Base-by-base conservation (phyloP, 2,888 invertebrate genomes). In the Griposia aprilina region DNA sequence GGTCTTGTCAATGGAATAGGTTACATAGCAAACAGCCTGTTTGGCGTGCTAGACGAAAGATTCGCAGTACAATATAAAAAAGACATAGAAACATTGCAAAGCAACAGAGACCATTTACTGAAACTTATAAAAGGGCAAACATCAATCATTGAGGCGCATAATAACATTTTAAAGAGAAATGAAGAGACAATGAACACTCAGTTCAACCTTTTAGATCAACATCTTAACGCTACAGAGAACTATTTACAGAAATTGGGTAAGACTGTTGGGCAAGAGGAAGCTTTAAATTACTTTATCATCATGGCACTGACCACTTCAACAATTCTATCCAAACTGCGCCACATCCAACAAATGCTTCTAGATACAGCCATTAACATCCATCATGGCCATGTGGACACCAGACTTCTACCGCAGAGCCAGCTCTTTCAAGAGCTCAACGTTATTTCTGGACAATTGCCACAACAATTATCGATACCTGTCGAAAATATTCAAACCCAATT, bases 311-410 rank as follows among this genome's bases (percentile, higher is more conserved):
- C 30, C 3, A 36, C 30, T 36, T 36, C 30, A 36, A 36, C 30
- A 36, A 36, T 36, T 36, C 3, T 36, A 36, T 36, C 30, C 30
- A 36, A 36, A 36, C 30, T 36, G 30, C 30, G 3, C 30, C 30
- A 36, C 30, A 36, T 36, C 30, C 30, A 36, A 36, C 30, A 36
- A 2, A 36, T 36, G 30, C 30, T 36, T 36, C 30, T 36, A 36
- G 30, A 65, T 7, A 48, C 65, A 65, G 65, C 65, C 6, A 65
- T 48, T 20, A 66, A 66, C 48, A 66, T 48, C 26, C 66, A 66
- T 26, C 66, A 66, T 66, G 48, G 66, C 26, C 66, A 66, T 26
- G 66, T 66, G 10, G 48, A 66, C 26, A 66, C 66, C n/a, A 65
- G 65, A 65, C 30, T 36, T n/a, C 45, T 45, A 63, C 63, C 63